Percentiles rank a stretch among this genome's conserved stretches.
Evolutionary conservation across 2,888 invertebrate species (phyloP).

Genomic region (Lottia gigantea): DNA sequence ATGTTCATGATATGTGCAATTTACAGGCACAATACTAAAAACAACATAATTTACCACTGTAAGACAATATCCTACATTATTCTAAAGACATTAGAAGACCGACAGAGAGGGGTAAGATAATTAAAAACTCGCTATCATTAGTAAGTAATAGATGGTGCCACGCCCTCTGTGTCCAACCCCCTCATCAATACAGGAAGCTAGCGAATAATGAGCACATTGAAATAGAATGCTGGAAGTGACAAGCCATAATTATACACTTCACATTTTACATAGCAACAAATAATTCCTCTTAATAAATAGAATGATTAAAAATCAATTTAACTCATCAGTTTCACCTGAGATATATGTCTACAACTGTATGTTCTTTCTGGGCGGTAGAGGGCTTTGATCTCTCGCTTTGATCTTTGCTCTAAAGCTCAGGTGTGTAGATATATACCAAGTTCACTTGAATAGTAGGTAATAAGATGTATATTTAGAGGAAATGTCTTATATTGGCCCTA

Average conservation of each 20-base stretch:
- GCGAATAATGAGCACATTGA: constrained; percentile 1
- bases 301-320: constrained; percentile 10
- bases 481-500: constrained; percentile 4
- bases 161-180: not conserved
- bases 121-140: not conserved
- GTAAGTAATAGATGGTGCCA: not conserved
- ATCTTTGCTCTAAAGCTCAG: constrained; percentile 5
- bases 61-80: not conserved
- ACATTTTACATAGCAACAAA: constrained; percentile 9
- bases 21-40: too few relatives aligned
- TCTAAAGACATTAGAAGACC: not conserved
- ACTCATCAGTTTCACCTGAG: not conserved
- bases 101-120: not conserved
- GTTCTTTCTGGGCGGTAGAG: constrained; percentile 1
- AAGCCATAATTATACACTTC: not conserved
- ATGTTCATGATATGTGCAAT: too few relatives aligned
- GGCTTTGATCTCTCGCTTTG: constrained; percentile 5
- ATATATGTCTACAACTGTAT: constrained; percentile 3
- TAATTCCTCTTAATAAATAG: constrained; percentile 8
- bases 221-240: not conserved
- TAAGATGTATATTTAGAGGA: not conserved
- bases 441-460: not conserved
- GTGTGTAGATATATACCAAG: constrained; percentile 5
- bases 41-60: too few relatives aligned
- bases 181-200: constrained; percentile 7